Conservation (phyloP, 1,140 invertebrate species). For the Thrips palmi region DNA sequence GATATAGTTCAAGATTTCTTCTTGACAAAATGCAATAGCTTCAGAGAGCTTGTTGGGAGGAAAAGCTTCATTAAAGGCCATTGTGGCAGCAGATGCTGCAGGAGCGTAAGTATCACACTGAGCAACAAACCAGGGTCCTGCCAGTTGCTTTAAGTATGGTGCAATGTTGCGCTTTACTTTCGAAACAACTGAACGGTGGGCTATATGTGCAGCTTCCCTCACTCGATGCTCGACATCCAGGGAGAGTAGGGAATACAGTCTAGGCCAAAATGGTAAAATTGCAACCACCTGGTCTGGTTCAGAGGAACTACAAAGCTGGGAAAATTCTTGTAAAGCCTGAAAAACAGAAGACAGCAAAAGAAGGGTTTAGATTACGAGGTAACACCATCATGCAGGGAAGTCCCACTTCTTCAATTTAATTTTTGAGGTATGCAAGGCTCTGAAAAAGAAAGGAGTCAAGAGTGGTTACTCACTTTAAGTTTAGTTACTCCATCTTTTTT, state of each 20-base stretch:
- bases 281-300: conserved; percentile 37
- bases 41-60: conserved; percentile 44
- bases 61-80: conserved; percentile 55
- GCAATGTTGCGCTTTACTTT: conserved; percentile 54
- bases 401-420: too few relatives aligned
- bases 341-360: conserved; percentile 15
- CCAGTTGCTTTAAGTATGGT: conserved; percentile 52
- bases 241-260: conserved; percentile 49
- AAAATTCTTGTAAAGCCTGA: conserved; percentile 63
- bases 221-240: conserved; percentile 62
- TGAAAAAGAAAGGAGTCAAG: too few relatives aligned
- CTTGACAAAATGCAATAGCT: conserved; percentile 55
- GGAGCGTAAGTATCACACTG: conserved; percentile 67
- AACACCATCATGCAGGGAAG: background rate
- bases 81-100: conserved; percentile 48
- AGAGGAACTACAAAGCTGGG: conserved; percentile 37
- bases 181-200: conserved; percentile 44
- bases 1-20: conserved; percentile 54
- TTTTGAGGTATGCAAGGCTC: too few relatives aligned
- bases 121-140: conserved; percentile 54
- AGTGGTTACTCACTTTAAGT: conserved; percentile 47
- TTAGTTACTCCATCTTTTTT: conserved; percentile 78
- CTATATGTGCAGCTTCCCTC: conserved; percentile 46
- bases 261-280: conserved; percentile 57
- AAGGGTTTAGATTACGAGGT: background rate